Conservation (phyloP, 2,888 invertebrate genomes). For the Napeogenes sylphis region DNA sequence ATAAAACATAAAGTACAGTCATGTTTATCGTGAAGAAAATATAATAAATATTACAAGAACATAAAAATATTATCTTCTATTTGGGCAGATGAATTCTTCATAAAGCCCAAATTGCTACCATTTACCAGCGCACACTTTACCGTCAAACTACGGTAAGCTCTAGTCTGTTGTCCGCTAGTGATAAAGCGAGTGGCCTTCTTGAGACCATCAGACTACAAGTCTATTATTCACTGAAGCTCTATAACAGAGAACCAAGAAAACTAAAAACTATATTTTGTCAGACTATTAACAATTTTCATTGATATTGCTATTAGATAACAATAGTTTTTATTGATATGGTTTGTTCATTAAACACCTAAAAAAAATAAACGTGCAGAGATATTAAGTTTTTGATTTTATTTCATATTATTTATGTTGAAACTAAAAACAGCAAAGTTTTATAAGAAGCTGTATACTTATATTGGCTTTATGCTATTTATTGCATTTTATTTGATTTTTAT, state of each 20-base stretch:
- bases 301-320: background rate
- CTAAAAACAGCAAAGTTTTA: too few species aligned
- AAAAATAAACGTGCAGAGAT: too few species aligned
- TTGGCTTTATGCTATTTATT: too few species aligned
- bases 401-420: too few species aligned
- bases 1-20: background rate
- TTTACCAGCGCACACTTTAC: slow-evolving; percentile 50
- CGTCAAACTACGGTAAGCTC: slow-evolving; percentile 55
- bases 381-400: too few species aligned
- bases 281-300: background rate
- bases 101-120: slow-evolving; percentile 48
- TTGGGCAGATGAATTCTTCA: slow-evolving; percentile 43
- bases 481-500: too few species aligned
- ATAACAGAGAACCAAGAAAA: slow-evolving; percentile 1
- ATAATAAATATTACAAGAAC: background rate
- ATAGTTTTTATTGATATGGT: too few species aligned
- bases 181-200: slow-evolving; percentile 57
- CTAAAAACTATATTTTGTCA: background rate
- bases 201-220: slow-evolving; percentile 9
- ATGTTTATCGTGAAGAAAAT: too few species aligned
- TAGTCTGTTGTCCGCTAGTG: slow-evolving; percentile 64
- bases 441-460: too few species aligned
- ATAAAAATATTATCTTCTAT: slow-evolving; percentile 3
- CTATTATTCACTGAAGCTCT: slow-evolving; percentile 7
- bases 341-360: too few species aligned